Evolutionary conservation across 2,888 invertebrate species (phyloP).

Genomic region (Drosophila merina): DNA sequence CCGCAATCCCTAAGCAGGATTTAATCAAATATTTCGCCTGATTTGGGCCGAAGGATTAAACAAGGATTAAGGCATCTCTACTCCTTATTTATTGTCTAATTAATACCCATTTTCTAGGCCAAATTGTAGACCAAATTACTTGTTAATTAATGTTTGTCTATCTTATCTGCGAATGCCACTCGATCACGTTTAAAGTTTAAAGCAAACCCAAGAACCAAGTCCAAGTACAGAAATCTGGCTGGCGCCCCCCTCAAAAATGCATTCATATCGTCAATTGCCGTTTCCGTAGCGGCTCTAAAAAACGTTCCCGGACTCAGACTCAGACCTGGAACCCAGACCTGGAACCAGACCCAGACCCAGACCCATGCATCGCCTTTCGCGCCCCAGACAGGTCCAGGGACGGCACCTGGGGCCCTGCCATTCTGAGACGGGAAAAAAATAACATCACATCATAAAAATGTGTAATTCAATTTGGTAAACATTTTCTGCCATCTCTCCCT

Average conservation of each 20-base stretch:
- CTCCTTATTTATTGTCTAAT: too few relatives aligned
- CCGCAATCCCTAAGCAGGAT: too few relatives aligned
- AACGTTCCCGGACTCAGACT: not conserved
- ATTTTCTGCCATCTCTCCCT: constrained; percentile 20
- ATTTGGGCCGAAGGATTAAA: too few relatives aligned
- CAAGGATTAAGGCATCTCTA: too few relatives aligned
- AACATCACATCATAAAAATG: constrained; percentile 31
- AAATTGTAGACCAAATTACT: constrained; percentile 5
- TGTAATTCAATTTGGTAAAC: constrained; percentile 56
- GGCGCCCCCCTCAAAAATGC: constrained; percentile 16
- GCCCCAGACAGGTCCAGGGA: constrained; percentile 4
- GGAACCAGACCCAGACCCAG: constrained; percentile 1
- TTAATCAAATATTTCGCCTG: too few relatives aligned
- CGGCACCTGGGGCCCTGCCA: constrained; percentile 23
- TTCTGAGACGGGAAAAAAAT: constrained; percentile 15
- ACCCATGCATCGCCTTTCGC: not conserved
- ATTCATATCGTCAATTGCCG: constrained; percentile 10
- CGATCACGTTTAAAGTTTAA: constrained; percentile 5
- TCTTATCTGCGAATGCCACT: constrained; percentile 1
- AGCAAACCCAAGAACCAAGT: not conserved
- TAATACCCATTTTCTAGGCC: too few relatives aligned
- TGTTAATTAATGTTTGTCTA: constrained; percentile 2
- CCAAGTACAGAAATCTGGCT: not conserved
- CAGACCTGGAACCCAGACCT: not conserved
- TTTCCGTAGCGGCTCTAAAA: constrained; percentile 5